Evolutionary conservation across 64 coral and sea anemone species (phyloP).

Genomic region (Acropora yongei): DNA sequence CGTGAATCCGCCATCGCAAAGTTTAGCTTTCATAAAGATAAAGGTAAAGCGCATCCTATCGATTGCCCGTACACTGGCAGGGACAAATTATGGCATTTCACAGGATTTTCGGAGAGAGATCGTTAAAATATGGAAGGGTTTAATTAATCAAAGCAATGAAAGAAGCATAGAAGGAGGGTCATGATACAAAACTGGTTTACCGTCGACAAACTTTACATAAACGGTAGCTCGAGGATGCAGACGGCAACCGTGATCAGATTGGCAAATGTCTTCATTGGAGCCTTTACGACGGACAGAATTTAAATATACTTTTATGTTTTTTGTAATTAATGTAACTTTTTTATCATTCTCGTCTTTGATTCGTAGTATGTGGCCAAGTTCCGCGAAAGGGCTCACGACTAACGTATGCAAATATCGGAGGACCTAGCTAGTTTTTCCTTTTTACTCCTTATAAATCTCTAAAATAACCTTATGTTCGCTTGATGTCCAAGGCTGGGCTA

Average conservation of each 20-base stretch:
- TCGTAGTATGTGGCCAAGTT: background rate
- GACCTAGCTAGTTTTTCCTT: too few species aligned
- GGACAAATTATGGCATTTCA: background rate
- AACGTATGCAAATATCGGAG: background rate
- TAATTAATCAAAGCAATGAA: background rate
- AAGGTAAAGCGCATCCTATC: background rate
- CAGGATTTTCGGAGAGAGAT: background rate
- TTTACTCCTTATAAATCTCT: background rate
- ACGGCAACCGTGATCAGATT: background rate
- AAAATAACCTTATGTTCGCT: conserved; percentile 29
- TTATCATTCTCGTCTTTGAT: too few species aligned
- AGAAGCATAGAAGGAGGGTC: background rate
- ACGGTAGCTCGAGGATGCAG: background rate
- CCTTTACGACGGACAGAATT: background rate
- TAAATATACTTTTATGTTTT: background rate
- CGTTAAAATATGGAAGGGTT: background rate
- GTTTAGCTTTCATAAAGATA: conserved; percentile 5
- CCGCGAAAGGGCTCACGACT: background rate
- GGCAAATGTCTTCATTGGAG: conserved; percentile 1
- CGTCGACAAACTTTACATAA: background rate
- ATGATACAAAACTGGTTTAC: background rate
- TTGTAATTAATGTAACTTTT: background rate
- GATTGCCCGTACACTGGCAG: background rate
- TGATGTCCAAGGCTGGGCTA: conserved; percentile 19
- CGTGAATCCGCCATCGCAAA: background rate